Conservation (phyloP, 2,113 vertebrate genomes). For the Daubentonia madagascariensis region DNA sequence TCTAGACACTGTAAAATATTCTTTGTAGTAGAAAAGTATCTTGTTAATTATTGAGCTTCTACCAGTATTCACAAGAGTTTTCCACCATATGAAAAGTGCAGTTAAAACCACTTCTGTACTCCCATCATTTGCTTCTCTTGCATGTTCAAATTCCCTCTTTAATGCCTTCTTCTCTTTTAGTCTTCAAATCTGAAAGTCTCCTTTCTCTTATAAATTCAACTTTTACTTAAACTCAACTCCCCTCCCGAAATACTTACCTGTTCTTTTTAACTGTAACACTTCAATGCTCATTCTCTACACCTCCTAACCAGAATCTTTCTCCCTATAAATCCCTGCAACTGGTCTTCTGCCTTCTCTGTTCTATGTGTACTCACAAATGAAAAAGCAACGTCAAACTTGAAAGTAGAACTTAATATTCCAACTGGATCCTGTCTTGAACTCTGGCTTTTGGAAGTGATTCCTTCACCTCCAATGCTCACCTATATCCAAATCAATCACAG, state of each 20-base stretch:
- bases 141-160: no score
- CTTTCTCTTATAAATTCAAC: background rate
- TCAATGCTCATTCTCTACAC: background rate
- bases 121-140: no score
- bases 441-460: background rate
- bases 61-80: background rate
- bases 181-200: constrained; percentile 19
- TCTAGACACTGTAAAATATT: background rate
- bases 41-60: background rate
- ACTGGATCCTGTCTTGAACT: background rate
- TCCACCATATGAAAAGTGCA: background rate
- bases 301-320: background rate
- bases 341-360: background rate
- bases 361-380: background rate
- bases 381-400: background rate
- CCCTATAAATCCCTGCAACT: background rate
- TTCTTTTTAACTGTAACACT: background rate
- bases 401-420: background rate
- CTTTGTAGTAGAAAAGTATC: background rate
- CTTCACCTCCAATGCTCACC: background rate
- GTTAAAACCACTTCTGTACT: no score
- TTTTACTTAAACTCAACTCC: background rate
- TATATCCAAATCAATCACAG: background rate
- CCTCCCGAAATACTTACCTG: background rate
- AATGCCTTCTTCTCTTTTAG: background rate